Base-by-base conservation (phyloP, 2,888 invertebrate genomes). In the Drosophila kuntzei region DNA sequence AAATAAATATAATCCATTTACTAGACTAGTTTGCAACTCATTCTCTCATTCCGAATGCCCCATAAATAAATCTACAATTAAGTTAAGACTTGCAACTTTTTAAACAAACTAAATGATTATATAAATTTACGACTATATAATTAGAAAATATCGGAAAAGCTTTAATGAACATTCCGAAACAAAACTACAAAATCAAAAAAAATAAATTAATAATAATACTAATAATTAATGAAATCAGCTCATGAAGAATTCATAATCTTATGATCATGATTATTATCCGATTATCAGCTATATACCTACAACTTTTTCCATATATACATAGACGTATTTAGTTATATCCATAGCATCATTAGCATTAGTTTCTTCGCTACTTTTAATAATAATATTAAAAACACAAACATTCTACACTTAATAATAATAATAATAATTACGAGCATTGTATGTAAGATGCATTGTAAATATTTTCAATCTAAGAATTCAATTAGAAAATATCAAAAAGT, bases 121-220 rank as follows among this genome's bases (percentile, higher is more conserved):
- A 43, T 51, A 41, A 3, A 41, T 41, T 50, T 16, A 51, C 6
- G 18, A 41, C 41, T 53, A 53, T 11, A 41, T 32, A 25, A 36
- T 44, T 36, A 46, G 36, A 12, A 25, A 5, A 27, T 16, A 36
- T 57, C 71, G 73, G 76, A 79, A 64, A 61, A 68, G 70, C 80
- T 80, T 86, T 82, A 86, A 51, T 61, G 63, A 76, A 76, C 22
- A 67, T 63, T 80, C 67, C 83, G 69, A 72, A 47, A 59, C 14
- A 25, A 46, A 43, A 8, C 29, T 27, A 44, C 36, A 57, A 63
- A 50, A 64, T 58, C 58, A 72, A 39, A 54, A 50, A 29, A 50
- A 20, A 61, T 53, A 22, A 41, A 9, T n/a, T 9, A 34, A 20
- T 18, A n/a, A n/a, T n/a, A n/a, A n/a, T n/a, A n/a, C n/a, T 36